phyloP scores from a whole-genome alignment of 2,113 vertebrate species.

The Calidris pygmaea region DNA sequence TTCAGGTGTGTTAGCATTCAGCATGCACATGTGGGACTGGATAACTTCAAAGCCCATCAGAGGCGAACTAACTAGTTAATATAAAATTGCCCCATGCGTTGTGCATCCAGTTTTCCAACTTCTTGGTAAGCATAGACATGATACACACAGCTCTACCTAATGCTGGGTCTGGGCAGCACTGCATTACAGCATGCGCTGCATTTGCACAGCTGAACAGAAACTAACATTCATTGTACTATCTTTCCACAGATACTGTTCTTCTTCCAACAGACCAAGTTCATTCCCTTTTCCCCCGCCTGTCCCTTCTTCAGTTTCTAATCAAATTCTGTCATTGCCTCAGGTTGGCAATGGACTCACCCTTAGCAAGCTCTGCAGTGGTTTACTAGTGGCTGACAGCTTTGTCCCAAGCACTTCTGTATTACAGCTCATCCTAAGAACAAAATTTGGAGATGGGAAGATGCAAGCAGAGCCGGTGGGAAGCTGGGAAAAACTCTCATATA shows the following conservation, averaged over 20 bases:
- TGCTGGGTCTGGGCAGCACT: background rate
- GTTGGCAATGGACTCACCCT: background rate
- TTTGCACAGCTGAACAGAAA: background rate
- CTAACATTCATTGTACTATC: no score
- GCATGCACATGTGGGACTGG: background rate
- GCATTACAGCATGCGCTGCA: background rate
- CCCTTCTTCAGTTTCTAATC: background rate
- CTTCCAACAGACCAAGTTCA: background rate
- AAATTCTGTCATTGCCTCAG: background rate
- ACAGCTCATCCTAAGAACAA: background rate
- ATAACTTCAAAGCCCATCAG: background rate
- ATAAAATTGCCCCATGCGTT: background rate
- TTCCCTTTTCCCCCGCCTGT: no score
- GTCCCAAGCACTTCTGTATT: background rate
- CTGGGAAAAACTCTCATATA: background rate
- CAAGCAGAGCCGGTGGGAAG: background rate
- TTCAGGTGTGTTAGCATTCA: background rate
- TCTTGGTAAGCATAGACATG: rapidly evolving
- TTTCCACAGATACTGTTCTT: background rate
- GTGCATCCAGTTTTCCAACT: background rate
- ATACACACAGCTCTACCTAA: background rate
- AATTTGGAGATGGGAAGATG: background rate
- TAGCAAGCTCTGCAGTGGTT: background rate
- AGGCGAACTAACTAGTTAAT: background rate
- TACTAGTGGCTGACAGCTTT: background rate